A percentile compares a stretch with the other conserved stretches of the same genome.
Conservation (phyloP, 2,888 invertebrate genomes). For the Gari tellinella region DNA sequence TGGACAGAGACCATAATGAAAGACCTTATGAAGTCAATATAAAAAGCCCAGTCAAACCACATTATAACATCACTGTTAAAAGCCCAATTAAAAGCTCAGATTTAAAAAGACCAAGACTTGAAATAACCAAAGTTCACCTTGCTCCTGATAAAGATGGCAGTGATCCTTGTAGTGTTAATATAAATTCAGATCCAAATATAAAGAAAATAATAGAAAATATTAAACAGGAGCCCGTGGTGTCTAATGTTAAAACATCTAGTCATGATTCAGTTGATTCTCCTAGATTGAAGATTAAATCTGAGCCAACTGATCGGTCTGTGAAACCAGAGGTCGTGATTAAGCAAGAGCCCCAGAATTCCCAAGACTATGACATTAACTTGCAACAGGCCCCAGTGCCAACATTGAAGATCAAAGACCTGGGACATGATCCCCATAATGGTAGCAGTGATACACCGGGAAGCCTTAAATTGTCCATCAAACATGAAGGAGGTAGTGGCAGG, state of each 20-base stretch:
- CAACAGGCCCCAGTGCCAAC: slow-evolving; percentile 43
- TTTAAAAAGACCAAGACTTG: slow-evolving; percentile 50
- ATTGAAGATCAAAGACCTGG: slow-evolving; percentile 44
- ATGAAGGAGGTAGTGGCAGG: slow-evolving; percentile 21
- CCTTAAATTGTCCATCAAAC: slow-evolving; percentile 27
- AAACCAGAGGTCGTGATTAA: slow-evolving; percentile 16
- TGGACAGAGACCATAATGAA: slow-evolving; percentile 16
- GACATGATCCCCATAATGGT: slow-evolving; percentile 32
- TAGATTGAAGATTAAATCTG: slow-evolving; percentile 26
- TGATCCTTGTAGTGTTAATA: slow-evolving; percentile 48
- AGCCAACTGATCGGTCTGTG: slow-evolving; percentile 17
- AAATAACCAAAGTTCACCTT: slow-evolving; percentile 48
- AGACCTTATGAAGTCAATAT: slow-evolving; percentile 53
- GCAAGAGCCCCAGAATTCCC: slow-evolving; percentile 19
- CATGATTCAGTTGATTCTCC: slow-evolving; percentile 18
- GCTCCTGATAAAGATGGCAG: slow-evolving; percentile 51
- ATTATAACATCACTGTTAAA: slow-evolving; percentile 56
- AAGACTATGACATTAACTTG: slow-evolving; percentile 35
- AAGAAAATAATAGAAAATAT: slow-evolving; percentile 42
- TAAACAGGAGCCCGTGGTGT: slow-evolving; percentile 1
- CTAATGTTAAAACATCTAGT: slow-evolving; percentile 4
- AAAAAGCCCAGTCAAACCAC: slow-evolving; percentile 59
- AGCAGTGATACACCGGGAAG: slow-evolving; percentile 29
- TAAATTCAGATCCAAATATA: slow-evolving; percentile 39
- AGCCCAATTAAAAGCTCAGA: slow-evolving; percentile 58